A percentile compares a stretch with the other conserved stretches of the same genome.
Evolutionary conservation across 2,113 vertebrate species (phyloP).

Genomic region (Promerops cafer): DNA sequence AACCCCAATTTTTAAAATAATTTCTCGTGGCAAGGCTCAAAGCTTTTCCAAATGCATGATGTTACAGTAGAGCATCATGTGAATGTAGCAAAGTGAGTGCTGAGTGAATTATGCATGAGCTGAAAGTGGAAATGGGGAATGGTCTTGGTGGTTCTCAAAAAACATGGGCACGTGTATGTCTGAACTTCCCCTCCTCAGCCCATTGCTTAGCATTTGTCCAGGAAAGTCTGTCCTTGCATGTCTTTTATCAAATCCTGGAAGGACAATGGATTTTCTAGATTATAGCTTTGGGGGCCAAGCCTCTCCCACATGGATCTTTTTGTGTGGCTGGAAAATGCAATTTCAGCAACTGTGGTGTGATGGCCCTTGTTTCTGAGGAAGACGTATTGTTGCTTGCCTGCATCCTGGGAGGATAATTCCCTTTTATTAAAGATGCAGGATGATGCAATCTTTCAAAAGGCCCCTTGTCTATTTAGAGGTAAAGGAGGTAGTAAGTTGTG

Average conservation of each 20-base stretch:
- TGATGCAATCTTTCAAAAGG: background rate
- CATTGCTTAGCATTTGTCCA: background rate
- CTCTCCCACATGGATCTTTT: background rate
- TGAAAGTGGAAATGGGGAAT: background rate
- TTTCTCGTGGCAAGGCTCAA: background rate
- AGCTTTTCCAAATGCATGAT: background rate
- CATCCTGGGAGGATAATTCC: background rate
- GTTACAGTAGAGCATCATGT: background rate
- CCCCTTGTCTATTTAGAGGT: background rate
- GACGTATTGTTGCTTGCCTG: background rate
- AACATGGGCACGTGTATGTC: fast-evolving
- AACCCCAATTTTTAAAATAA: background rate
- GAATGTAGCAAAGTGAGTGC: background rate
- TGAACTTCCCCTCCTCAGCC: background rate
- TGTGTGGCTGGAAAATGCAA: background rate
- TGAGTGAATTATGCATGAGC: background rate
- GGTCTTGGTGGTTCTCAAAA: background rate
- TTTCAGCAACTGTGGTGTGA: background rate
- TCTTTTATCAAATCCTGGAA: background rate
- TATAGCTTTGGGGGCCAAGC: background rate
- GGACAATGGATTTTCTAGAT: background rate
- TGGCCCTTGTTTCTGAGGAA: background rate
- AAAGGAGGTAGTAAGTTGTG: background rate
- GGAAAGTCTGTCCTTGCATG: background rate
- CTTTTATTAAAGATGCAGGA: background rate